Conservation (phyloP, 2,797 vertebrate genomes). For the Phataginus tricuspis region DNA sequence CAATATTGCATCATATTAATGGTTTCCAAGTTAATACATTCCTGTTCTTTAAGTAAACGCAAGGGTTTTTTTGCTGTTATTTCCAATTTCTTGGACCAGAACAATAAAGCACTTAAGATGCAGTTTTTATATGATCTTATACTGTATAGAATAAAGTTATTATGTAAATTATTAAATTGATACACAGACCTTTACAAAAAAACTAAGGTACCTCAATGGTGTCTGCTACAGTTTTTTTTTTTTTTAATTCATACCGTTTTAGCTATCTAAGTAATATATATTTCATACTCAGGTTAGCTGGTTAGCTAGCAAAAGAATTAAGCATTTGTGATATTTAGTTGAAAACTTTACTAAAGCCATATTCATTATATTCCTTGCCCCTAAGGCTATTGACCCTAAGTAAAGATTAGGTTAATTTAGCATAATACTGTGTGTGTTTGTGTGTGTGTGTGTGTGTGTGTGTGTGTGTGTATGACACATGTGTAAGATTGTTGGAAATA, state of each 20-base stretch:
- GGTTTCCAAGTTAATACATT: conserved; percentile 51
- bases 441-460: neutral
- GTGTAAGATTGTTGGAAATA: conserved; percentile 47
- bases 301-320: conserved; percentile 66
- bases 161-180: conserved; percentile 67
- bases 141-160: conserved; percentile 39
- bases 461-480: neutral
- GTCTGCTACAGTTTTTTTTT: conserved; percentile 5
- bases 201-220: conserved; percentile 66
- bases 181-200: conserved; percentile 57
- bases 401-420: conserved; percentile 69
- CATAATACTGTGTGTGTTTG: conserved; percentile 38
- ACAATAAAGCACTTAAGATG: conserved; percentile 55
- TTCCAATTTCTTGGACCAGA: conserved; percentile 67
- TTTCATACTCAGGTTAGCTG: conserved; percentile 76
- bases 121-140: conserved; percentile 58
- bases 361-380: conserved; percentile 69
- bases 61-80: conserved; percentile 52
- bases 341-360: conserved; percentile 78
- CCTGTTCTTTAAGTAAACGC: conserved; percentile 64
- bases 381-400: conserved; percentile 67
- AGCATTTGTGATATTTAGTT: conserved; percentile 72
- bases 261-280: conserved; percentile 64
- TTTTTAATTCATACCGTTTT: conserved; percentile 58
- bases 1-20: conserved; percentile 68